These are phyloP conservation scores for Doris montereyensis DNA, from an alignment of 2,888 invertebrate genomes.

Conservation along the genomic window DNA sequence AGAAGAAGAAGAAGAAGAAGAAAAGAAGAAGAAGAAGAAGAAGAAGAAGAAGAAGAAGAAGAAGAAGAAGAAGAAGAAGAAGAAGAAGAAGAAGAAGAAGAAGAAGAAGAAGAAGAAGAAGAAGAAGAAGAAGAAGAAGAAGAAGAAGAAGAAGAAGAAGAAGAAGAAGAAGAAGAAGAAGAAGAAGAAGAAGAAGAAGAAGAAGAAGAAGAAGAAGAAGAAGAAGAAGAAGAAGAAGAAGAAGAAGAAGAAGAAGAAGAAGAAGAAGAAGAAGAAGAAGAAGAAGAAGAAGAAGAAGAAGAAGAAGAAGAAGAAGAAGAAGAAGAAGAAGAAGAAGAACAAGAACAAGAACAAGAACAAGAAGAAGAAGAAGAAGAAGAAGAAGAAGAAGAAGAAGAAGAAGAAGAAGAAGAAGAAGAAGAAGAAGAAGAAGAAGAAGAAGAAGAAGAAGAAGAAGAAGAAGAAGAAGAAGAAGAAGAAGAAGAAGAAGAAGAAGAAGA, in stretches of 20 bases:
- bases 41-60: background rate
- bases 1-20: too few relatives aligned
- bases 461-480: background rate
- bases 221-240: background rate
- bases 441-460: background rate
- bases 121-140: background rate
- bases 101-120: background rate
- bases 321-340: slow-evolving; percentile 5
- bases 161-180: background rate
- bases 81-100: background rate
- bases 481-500: background rate
- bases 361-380: background rate
- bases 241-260: slow-evolving; percentile 19
- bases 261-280: slow-evolving; percentile 25
- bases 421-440: background rate
- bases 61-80: background rate
- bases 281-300: slow-evolving; percentile 22
- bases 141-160: background rate
- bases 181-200: background rate
- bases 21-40: background rate
- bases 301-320: slow-evolving; percentile 6
- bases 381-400: background rate
- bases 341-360: background rate
- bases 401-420: background rate
- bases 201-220: background rate